These are phyloP conservation scores for Accipiter virgatus DNA, from an alignment of 2,113 vertebrate species.

Conservation along the genomic window DNA sequence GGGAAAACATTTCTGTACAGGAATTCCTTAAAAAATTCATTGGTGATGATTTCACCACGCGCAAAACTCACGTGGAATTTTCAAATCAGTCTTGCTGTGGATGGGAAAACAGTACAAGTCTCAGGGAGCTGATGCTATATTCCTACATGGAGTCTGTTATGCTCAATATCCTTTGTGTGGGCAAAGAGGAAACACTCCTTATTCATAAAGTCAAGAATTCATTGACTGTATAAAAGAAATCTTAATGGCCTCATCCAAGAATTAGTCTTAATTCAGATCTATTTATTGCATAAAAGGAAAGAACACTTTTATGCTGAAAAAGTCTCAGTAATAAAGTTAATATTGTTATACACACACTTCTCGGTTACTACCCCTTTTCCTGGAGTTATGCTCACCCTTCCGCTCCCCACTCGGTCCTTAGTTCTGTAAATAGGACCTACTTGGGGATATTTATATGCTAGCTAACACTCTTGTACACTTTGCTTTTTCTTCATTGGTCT, in stretches of 20 bases:
- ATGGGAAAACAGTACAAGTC: not conserved
- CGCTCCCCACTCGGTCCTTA: not conserved
- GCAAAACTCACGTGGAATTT: not conserved
- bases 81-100: not conserved
- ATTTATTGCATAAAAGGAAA: not conserved
- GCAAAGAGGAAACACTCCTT: not conserved
- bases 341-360: not conserved
- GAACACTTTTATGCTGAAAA: not conserved
- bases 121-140: not conserved
- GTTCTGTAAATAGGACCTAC: not conserved
- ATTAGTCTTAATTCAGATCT: not conserved
- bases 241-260: not conserved
- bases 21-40: not conserved
- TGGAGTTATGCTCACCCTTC: not conserved
- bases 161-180: not conserved
- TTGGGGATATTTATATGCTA: not conserved
- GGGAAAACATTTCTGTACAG: not conserved
- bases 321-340: not conserved
- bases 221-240: not conserved
- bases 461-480: not conserved
- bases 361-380: not conserved
- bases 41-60: not conserved
- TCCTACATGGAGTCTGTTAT: not conserved
- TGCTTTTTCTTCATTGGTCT: not conserved
- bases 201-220: not conserved